Evolutionary conservation across 2,113 vertebrate species (phyloP).

Genomic region (Siniperca knerii): DNA sequence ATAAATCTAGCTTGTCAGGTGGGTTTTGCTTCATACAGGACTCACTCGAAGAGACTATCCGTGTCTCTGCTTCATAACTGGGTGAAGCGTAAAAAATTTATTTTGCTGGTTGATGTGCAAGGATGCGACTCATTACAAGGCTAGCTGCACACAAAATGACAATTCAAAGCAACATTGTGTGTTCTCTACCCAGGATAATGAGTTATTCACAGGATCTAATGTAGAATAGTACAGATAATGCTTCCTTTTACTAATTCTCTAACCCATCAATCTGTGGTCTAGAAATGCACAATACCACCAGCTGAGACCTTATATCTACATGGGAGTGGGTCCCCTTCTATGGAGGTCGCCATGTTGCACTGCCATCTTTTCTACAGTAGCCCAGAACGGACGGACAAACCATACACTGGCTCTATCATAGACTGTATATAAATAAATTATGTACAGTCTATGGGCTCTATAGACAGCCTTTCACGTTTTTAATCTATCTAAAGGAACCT

Average conservation of each 20-base stretch:
- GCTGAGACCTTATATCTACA: too few relatives aligned
- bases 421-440: too few relatives aligned
- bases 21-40: slow-evolving; percentile 15
- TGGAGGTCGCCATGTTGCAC: too few relatives aligned
- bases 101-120: slow-evolving; percentile 59
- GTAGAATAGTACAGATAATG: slow-evolving; percentile 25
- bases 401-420: too few relatives aligned
- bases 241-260: slow-evolving; percentile 8
- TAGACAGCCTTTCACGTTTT: too few relatives aligned
- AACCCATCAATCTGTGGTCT: slow-evolving; percentile 4
- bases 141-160: slow-evolving; percentile 53
- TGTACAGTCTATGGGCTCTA: too few relatives aligned
- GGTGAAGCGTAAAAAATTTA: slow-evolving; percentile 47
- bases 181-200: slow-evolving; percentile 48
- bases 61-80: slow-evolving; percentile 17
- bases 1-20: slow-evolving; percentile 22
- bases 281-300: background rate
- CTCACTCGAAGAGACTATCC: background rate
- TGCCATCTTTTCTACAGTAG: too few relatives aligned
- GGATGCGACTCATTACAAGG: slow-evolving; percentile 59
- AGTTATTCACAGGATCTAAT: slow-evolving; percentile 42
- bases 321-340: too few relatives aligned
- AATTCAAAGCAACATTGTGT: slow-evolving; percentile 61
- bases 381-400: too few relatives aligned
- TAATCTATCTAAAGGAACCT: too few relatives aligned